Conservation (phyloP, 2,113 vertebrate species). For the Macheiramphus alcinus region DNA sequence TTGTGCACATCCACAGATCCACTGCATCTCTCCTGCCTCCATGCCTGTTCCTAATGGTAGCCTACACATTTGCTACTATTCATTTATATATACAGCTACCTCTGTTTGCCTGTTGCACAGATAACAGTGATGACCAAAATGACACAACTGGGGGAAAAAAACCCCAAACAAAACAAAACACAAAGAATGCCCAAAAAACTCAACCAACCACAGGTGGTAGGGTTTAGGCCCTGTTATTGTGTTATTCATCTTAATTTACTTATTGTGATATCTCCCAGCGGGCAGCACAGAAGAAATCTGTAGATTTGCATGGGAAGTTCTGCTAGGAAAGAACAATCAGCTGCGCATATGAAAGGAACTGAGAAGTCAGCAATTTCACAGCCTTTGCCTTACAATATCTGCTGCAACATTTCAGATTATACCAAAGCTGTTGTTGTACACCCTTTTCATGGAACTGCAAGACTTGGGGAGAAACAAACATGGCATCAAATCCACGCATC, state of each 20-base stretch:
- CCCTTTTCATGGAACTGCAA: neutral
- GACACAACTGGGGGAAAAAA: neutral
- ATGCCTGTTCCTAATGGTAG: neutral
- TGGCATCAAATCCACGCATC: neutral
- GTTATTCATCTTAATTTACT: neutral
- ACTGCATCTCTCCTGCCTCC: neutral
- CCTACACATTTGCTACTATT: neutral
- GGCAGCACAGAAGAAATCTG: neutral
- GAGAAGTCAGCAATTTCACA: conserved; percentile 28
- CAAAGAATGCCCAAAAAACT: no score
- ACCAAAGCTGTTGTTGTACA: neutral
- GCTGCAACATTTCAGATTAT: neutral
- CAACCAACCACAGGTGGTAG: neutral
- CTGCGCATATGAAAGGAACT: conserved; percentile 12
- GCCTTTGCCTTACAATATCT: neutral
- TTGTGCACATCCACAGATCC: neutral
- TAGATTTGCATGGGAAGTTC: neutral
- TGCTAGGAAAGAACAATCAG: conserved; percentile 28
- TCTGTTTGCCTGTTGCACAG: neutral
- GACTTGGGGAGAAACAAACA: neutral
- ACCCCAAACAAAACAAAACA: neutral
- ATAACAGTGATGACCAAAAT: neutral
- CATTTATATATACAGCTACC: neutral
- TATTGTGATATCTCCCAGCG: neutral
- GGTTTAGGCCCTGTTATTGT: neutral